Conservation (phyloP, 2,113 vertebrate species). For the Anser cygnoides region DNA sequence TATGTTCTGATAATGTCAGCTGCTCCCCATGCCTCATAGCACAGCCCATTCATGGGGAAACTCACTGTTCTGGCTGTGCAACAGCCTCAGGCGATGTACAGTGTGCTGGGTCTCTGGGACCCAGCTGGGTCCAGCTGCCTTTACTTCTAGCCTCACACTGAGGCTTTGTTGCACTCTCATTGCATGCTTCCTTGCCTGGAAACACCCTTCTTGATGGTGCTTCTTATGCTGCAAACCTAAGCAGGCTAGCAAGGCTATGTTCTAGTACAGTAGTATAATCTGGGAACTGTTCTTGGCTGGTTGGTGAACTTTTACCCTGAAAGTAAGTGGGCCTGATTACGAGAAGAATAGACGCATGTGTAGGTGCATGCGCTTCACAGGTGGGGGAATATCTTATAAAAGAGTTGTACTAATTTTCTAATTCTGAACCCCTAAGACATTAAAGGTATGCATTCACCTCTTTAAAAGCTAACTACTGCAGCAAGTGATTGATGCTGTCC, state of each 20-base stretch:
- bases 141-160: neutral
- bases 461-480: neutral
- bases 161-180: neutral
- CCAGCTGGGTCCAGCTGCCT: neutral
- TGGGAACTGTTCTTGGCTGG: neutral
- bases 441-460: neutral
- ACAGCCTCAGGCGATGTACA: neutral
- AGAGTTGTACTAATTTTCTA: neutral
- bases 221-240: neutral
- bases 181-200: neutral
- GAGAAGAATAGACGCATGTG: neutral
- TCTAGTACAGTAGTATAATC: neutral
- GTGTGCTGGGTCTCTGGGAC: neutral
- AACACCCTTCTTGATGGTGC: neutral
- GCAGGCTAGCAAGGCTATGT: neutral
- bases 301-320: neutral
- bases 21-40: fast-evolving
- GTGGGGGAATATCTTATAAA: neutral
- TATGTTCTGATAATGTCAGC: neutral
- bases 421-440: neutral
- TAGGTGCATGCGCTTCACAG: neutral
- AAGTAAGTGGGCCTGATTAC: neutral
- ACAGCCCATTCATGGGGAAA: neutral
- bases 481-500: neutral
- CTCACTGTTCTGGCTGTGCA: neutral